Evolutionary conservation across 1,140 invertebrate genomes (phyloP), one percentile per base, ranked within the genome.

Genomic region (Polyergus mexicanus): DNA sequence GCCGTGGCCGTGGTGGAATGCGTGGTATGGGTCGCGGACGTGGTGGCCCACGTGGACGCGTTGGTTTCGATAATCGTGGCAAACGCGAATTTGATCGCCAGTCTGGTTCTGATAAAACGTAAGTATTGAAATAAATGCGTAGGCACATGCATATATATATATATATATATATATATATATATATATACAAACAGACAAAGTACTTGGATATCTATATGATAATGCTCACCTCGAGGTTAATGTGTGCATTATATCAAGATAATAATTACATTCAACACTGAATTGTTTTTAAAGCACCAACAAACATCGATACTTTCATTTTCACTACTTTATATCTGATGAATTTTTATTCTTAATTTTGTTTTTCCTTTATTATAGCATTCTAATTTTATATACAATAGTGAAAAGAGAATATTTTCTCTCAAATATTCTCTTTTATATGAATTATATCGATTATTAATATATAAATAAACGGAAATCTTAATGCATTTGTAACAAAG

Each of bases 21-120:
- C 91, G 90, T 13, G 91, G 91, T 51, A 88, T 89, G 44, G 63
- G 87, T 5, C 51, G 93, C 93, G 94, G 93, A 47, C 94, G 95
- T 86, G 92, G 92, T 62, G 95, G 93, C 8, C 94, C 95, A 85
- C 94, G 95, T 78, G 95, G 93, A 86, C 92, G 95, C 66, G 93
- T 95, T 19, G 93, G 93, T 76, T 97, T 97, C 92, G 97, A 97
- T 88, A 96, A 97, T 88, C 96, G 97, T 88, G 97, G 97, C 58
- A 98, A 98, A 95, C 96, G 98, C 54, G 98, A 99, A 95, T 99
- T 98, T 94, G 98, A 99, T 95, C 97, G 98, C 86, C 98, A 99
- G 94, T 99, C 98, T 92, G 98, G 98, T 88, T 98, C 98, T 76
- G 98, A 99, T 93, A 98, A 98, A 96, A 99, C 98, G 97, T 97